Conservation (phyloP, 2,113 vertebrate genomes). For the Neodontobutis hainanensis region DNA sequence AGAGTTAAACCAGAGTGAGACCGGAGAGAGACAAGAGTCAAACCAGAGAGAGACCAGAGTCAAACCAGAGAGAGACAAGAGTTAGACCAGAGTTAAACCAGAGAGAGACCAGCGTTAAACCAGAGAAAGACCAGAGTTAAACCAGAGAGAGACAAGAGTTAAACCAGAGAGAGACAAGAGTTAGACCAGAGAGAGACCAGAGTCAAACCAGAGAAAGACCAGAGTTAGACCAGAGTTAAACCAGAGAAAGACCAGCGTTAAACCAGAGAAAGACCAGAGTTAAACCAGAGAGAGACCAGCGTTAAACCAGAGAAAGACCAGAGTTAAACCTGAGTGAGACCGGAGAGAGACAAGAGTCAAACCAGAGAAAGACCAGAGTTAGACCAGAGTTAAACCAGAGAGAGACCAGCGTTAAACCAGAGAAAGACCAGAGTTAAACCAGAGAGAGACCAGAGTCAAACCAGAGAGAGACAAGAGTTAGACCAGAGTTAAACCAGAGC, state of each 20-base stretch:
- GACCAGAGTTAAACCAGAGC: not conserved
- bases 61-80: conserved; percentile 12
- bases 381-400: too few relatives aligned
- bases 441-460: conserved; percentile 7
- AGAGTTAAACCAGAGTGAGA: not conserved
- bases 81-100: not conserved
- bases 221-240: too few relatives aligned
- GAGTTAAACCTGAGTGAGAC: not conserved
- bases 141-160: not conserved
- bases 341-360: not conserved
- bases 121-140: conserved; percentile 9
- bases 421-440: not conserved
- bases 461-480: not conserved
- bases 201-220: conserved; percentile 11
- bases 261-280: conserved; percentile 13
- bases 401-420: not conserved
- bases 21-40: conserved; percentile 6
- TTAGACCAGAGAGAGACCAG: not conserved
- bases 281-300: not conserved
- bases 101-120: conserved; percentile 12
- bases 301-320: conserved; percentile 23
- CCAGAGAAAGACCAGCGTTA: not conserved
- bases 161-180: too few relatives aligned
- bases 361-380: conserved; percentile 11
- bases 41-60: not conserved